A percentile compares a stretch with the other conserved stretches of the same genome.
Conservation (phyloP, 2,888 invertebrate species). For the Byasa hedistus region DNA sequence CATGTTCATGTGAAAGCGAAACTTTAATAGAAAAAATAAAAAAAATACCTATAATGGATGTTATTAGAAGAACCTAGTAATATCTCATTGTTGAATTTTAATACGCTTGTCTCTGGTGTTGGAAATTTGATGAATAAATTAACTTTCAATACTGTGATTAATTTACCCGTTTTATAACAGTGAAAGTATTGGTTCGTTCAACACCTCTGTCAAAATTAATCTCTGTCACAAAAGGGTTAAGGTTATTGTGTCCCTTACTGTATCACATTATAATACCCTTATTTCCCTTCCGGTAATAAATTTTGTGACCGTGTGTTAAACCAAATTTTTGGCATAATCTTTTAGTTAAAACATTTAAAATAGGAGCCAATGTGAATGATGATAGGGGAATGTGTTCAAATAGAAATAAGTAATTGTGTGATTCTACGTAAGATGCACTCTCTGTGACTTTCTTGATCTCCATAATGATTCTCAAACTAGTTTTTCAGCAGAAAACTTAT, state of each 20-base stretch:
- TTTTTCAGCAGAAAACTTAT: too few species aligned
- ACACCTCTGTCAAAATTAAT: constrained; percentile 27
- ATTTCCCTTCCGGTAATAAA: constrained; percentile 17
- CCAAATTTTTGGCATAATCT: constrained; percentile 4
- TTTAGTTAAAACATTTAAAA: not conserved
- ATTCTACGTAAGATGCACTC: too few species aligned
- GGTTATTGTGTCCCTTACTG: constrained; percentile 27
- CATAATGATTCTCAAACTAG: too few species aligned
- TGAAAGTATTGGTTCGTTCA: constrained; percentile 15
- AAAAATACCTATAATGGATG: too few species aligned
- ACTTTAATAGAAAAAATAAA: too few species aligned
- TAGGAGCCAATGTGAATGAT: too few species aligned
- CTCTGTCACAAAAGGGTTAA: constrained; percentile 29
- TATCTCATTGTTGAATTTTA: too few species aligned
- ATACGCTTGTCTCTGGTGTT: not conserved
- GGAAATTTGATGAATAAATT: constrained; percentile 15
- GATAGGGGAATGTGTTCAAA: too few species aligned
- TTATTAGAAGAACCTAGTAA: too few species aligned
- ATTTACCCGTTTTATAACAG: constrained; percentile 18
- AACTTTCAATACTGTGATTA: constrained; percentile 18
- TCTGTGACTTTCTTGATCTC: too few species aligned
- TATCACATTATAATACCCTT: constrained; percentile 18
- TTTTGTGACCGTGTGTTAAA: constrained; percentile 5
- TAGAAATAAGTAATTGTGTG: too few species aligned
- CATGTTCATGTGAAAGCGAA: too few species aligned